Evolutionary conservation across 2,888 invertebrate genomes (phyloP).

Genomic region (Subacronicta megacephala): DNA sequence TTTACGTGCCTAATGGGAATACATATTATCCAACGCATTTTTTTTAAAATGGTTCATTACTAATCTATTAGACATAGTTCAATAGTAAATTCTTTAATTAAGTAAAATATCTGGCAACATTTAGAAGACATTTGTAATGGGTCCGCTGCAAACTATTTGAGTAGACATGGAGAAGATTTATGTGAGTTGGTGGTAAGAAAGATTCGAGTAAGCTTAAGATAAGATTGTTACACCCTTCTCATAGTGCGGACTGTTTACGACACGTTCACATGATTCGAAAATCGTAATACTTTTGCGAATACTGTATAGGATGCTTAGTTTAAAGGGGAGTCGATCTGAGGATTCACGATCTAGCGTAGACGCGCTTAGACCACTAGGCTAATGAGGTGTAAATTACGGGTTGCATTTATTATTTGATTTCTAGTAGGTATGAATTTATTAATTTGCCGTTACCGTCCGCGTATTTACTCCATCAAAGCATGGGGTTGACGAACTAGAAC

Average conservation of each 20-base stretch:
- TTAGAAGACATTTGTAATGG: slow-evolving; percentile 24
- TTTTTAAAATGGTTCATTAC: slow-evolving; percentile 24
- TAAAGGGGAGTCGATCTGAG: no score
- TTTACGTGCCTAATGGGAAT: slow-evolving; percentile 2
- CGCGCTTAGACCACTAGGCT: no score
- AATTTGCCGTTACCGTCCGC: no score
- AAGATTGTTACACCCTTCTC: slow-evolving; percentile 35
- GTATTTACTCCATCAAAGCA: neutral
- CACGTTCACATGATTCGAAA: slow-evolving; percentile 11
- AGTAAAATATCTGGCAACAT: slow-evolving; percentile 23
- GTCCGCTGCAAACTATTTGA: slow-evolving; percentile 24
- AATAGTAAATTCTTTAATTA: slow-evolving; percentile 34
- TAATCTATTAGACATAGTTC: slow-evolving; percentile 34
- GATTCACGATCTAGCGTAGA: no score
- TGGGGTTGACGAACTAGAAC: neutral
- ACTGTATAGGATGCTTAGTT: slow-evolving; percentile 14
- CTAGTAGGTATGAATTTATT: no score
- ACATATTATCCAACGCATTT: slow-evolving; percentile 2
- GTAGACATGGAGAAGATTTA: slow-evolving; percentile 16
- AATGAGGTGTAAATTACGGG: no score
- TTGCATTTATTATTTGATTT: no score
- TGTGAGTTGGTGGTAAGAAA: slow-evolving; percentile 27
- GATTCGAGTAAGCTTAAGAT: slow-evolving; percentile 30
- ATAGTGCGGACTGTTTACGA: slow-evolving; percentile 56
- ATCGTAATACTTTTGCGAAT: slow-evolving; percentile 48